These are phyloP conservation scores for Rhynchotus rufescens DNA, from an alignment of 2,797 vertebrate species.

Conservation along the genomic window DNA sequence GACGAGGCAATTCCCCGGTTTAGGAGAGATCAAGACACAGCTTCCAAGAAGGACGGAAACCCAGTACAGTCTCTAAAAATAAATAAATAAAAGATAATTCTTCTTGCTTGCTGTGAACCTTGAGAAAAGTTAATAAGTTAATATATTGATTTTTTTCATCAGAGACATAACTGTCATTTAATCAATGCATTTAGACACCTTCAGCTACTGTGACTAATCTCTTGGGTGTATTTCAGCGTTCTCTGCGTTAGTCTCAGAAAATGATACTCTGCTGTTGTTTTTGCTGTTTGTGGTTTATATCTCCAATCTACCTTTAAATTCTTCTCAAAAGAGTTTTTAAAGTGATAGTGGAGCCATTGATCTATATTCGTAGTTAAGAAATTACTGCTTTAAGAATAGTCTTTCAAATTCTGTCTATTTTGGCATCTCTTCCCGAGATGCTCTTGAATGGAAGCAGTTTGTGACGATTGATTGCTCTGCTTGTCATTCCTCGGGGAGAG, in stretches of 20 bases:
- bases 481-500: constrained; percentile 15
- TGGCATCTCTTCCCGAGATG: not conserved
- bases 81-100: not conserved
- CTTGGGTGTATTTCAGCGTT: not conserved
- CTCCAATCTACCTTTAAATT: not conserved
- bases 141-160: not conserved
- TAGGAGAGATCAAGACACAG: not conserved
- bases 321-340: not conserved
- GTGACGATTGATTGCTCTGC: not conserved
- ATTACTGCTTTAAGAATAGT: not conserved
- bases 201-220: not conserved
- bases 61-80: not conserved
- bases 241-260: not conserved
- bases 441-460: not conserved
- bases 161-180: not conserved
- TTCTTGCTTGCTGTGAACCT: not conserved
- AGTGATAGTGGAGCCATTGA: not conserved
- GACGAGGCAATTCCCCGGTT: not conserved
- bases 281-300: not conserved
- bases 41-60: constrained; percentile 22
- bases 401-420: not conserved
- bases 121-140: not conserved
- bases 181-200: not conserved
- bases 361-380: constrained; percentile 12
- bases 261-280: not conserved